A percentile compares a stretch with the other conserved stretches of the same genome.
phyloP scores from a whole-genome alignment of 2,113 vertebrate species.

The Festucalex cinctus region DNA sequence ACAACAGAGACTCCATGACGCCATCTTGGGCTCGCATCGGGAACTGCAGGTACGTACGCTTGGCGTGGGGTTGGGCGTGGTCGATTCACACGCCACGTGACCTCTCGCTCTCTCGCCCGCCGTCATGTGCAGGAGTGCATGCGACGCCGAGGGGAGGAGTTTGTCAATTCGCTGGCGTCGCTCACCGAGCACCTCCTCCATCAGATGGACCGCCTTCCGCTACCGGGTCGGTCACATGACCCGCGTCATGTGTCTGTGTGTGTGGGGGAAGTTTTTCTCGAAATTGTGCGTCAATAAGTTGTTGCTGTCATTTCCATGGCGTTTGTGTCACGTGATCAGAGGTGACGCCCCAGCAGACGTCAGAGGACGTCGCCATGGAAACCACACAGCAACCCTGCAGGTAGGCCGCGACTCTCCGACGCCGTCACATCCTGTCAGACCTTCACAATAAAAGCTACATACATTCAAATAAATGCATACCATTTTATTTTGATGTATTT shows the following conservation, averaged over 20 bases:
- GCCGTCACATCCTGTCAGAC: background rate
- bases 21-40: slow-evolving; percentile 25
- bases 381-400: slow-evolving; percentile 14
- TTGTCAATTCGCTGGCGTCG: slow-evolving; percentile 45
- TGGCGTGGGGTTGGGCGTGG: background rate
- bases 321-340: slow-evolving; percentile 4
- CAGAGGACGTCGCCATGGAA: slow-evolving; percentile 21
- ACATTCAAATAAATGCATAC: no score
- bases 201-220: slow-evolving; percentile 22
- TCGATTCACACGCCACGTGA: background rate
- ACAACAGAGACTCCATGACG: slow-evolving; percentile 36
- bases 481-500: no score
- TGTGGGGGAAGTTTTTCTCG: no score
- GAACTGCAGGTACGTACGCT: slow-evolving; percentile 40
- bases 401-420: slow-evolving; percentile 14
- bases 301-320: background rate
- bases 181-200: slow-evolving; percentile 45
- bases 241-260: no score
- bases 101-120: background rate
- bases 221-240: slow-evolving; percentile 19
- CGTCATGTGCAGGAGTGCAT: slow-evolving; percentile 36
- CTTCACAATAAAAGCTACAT: background rate
- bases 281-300: background rate
- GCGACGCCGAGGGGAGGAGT: slow-evolving; percentile 28
- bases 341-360: background rate